These are phyloP conservation scores for Pammene fasciana DNA, from an alignment of 2,888 invertebrate genomes.

Conservation along the genomic window DNA sequence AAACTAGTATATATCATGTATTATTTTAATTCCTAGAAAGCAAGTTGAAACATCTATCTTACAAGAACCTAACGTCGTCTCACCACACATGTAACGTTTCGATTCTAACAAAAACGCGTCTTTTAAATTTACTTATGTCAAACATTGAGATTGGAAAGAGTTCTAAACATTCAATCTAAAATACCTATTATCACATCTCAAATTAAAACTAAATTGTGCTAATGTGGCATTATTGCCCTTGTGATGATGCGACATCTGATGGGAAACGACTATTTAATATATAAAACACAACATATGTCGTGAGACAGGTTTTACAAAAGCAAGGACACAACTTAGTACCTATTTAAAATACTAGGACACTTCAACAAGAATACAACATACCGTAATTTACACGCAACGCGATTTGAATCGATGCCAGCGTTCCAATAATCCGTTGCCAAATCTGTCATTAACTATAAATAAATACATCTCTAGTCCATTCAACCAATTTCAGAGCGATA, in stretches of 20 bases:
- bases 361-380: conserved; percentile 9
- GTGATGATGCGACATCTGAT: conserved; percentile 69
- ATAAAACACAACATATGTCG: conserved; percentile 79
- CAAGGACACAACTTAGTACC: conserved; percentile 16
- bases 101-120: conserved; percentile 60
- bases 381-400: conserved; percentile 20
- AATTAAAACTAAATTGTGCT: conserved; percentile 77
- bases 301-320: conserved; percentile 73
- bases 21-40: conserved; percentile 37
- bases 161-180: conserved; percentile 60
- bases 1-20: conserved; percentile 31
- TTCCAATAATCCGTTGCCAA: conserved; percentile 46
- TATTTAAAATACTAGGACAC: conserved; percentile 33
- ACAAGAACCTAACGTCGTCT: conserved; percentile 78
- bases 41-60: conserved; percentile 56
- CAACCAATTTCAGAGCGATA: conserved; percentile 29
- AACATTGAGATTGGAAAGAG: conserved; percentile 58
- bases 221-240: conserved; percentile 62
- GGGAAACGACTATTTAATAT: conserved; percentile 72
- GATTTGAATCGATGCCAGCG: conserved; percentile 38
- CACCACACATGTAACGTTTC: conserved; percentile 83
- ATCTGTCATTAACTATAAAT: conserved; percentile 58
- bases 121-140: conserved; percentile 57
- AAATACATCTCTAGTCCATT: conserved; percentile 48
- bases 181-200: conserved; percentile 80